These are phyloP conservation scores for Abrostola triplasia DNA, from an alignment of 2,888 invertebrate species.

Conservation along the genomic window DNA sequence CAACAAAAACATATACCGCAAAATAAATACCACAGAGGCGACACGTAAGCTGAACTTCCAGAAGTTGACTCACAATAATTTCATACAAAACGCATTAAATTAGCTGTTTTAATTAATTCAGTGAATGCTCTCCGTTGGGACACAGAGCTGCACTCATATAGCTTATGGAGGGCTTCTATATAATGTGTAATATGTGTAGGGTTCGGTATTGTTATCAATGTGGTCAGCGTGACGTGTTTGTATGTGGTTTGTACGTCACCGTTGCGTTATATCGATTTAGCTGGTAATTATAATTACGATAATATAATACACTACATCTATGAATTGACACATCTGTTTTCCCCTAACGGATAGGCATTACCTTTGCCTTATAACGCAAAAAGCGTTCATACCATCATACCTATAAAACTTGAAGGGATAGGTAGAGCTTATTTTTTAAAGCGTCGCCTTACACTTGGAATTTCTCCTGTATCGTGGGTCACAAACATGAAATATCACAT, in stretches of 20 bases:
- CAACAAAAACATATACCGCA: not conserved
- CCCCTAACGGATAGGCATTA: no score
- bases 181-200: constrained; percentile 22
- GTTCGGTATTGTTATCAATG: constrained; percentile 11
- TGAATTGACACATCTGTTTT: no score
- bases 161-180: constrained; percentile 19
- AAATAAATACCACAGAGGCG: constrained; percentile 18
- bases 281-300: no score
- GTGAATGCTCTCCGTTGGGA: constrained; percentile 54
- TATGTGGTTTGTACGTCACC: not conserved
- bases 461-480: no score
- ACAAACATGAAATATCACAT: no score
- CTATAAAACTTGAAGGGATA: no score
- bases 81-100: constrained; percentile 66
- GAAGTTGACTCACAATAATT: constrained; percentile 53
- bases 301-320: no score
- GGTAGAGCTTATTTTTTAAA: no score
- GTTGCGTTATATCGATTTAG: no score
- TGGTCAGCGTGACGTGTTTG: not conserved
- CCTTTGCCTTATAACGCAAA: no score
- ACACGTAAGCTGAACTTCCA: constrained; percentile 31
- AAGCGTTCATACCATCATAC: no score
- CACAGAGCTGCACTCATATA: constrained; percentile 59
- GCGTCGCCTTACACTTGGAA: no score
- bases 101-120: constrained; percentile 73